Percentiles rank a stretch among this genome's conserved stretches.
phyloP scores from a whole-genome alignment of 2,888 invertebrate species.

The Nymphalis c-album region DNA sequence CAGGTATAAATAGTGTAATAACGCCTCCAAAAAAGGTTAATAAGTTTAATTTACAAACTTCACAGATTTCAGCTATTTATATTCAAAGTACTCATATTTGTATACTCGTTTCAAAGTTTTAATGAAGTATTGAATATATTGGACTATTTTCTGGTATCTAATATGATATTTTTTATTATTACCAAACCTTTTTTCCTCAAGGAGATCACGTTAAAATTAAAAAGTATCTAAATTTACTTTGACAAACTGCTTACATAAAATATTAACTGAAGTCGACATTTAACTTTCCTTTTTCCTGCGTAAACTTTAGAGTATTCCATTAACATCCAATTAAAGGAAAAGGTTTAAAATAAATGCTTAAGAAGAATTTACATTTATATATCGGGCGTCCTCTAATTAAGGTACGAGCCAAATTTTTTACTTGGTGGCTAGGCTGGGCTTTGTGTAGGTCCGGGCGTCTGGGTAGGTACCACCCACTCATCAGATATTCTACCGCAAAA shows the following conservation, averaged over 20 bases:
- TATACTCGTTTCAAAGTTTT: too few species aligned
- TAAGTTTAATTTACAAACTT: too few species aligned
- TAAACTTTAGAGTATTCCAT: slow-evolving; percentile 15
- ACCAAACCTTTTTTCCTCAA: not conserved
- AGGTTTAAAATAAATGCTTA: not conserved
- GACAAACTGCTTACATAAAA: slow-evolving; percentile 28
- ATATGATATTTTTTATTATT: not conserved
- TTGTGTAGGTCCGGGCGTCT: too few species aligned
- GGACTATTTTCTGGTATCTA: too few species aligned
- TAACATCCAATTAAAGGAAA: slow-evolving; percentile 11
- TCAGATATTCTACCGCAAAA: too few species aligned
- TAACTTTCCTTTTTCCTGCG: slow-evolving; percentile 18
- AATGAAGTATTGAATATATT: not conserved
- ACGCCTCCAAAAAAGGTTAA: too few species aligned
- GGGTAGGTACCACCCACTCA: too few species aligned
- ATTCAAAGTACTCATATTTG: too few species aligned
- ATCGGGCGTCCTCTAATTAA: not conserved
- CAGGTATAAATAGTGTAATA: too few species aligned
- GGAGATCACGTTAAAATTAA: slow-evolving; percentile 8
- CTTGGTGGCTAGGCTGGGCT: too few species aligned
- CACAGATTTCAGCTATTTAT: too few species aligned
- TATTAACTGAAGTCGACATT: slow-evolving; percentile 22
- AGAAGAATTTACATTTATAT: not conserved
- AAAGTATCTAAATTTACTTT: slow-evolving; percentile 25
- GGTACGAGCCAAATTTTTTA: too few species aligned